phyloP scores from a whole-genome alignment of 2,113 vertebrate species.

The Speoplatyrhinus poulsoni region DNA sequence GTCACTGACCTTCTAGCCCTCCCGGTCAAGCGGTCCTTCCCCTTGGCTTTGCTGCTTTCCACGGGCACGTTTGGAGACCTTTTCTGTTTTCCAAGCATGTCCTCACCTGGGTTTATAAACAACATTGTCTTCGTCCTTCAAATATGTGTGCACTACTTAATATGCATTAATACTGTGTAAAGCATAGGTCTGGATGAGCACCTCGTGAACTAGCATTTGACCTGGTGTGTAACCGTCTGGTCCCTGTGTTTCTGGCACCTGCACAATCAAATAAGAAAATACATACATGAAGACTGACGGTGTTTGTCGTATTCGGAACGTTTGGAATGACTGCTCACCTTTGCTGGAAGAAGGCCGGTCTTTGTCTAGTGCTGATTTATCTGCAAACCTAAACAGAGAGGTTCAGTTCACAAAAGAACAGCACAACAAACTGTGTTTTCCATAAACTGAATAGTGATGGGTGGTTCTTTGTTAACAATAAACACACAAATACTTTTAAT shows the following conservation, averaged over 20 bases:
- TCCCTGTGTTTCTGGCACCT: constrained; percentile 77
- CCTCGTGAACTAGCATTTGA: constrained; percentile 75
- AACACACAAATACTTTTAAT: constrained; percentile 3
- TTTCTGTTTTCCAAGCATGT: constrained; percentile 73
- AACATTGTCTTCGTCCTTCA: constrained; percentile 14
- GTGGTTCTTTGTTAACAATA: constrained; percentile 4
- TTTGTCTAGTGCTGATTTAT: constrained; percentile 65
- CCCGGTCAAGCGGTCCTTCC: constrained; percentile 92
- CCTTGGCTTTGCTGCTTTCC: constrained; percentile 86
- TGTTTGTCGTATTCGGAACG: not conserved
- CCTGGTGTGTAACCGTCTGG: constrained; percentile 75
- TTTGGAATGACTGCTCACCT: constrained; percentile 62
- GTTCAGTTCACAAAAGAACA: constrained; percentile 20
- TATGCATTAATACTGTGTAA: too few relatives aligned
- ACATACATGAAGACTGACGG: constrained; percentile 5
- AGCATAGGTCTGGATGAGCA: constrained; percentile 22
- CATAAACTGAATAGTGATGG: not conserved
- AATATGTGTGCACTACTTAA: too few relatives aligned
- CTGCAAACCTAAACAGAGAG: constrained; percentile 71
- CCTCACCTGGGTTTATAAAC: constrained; percentile 75
- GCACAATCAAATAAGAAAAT: constrained; percentile 14
- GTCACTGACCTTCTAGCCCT: constrained; percentile 88
- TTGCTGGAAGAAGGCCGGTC: constrained; percentile 62
- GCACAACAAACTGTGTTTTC: constrained; percentile 6
- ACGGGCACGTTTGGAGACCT: constrained; percentile 70